Conservation (phyloP, 2,797 vertebrate species). For the Gymnothorax javanicus region DNA sequence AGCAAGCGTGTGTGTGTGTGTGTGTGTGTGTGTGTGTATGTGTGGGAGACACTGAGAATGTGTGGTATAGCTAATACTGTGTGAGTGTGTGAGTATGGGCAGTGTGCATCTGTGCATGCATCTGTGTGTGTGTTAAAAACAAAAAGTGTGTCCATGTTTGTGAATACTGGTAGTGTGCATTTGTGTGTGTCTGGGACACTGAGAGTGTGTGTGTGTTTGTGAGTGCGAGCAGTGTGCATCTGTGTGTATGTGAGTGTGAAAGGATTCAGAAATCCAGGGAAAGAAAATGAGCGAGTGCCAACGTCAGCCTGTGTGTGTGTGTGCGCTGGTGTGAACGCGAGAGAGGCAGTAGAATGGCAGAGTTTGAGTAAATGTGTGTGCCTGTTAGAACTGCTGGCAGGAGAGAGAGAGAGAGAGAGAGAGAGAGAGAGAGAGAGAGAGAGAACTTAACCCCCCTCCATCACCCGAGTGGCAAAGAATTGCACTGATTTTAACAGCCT, state of each 20-base stretch:
- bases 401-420: neutral
- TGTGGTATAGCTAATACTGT: no score
- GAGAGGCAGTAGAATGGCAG: neutral
- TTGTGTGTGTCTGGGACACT: neutral
- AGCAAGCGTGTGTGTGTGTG: neutral
- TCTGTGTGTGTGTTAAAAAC: neutral
- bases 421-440: neutral
- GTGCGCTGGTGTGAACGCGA: neutral
- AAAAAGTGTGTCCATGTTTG: no score
- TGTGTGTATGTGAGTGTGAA: neutral
- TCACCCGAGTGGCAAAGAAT: slow-evolving; percentile 1
- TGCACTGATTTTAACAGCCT: neutral
- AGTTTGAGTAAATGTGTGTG: neutral
- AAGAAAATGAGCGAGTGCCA: neutral
- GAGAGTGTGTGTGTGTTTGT: no score
- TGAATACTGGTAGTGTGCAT: no score
- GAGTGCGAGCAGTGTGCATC: neutral
- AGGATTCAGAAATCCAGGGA: neutral
- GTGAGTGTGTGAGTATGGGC: neutral
- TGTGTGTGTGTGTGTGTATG: neutral
- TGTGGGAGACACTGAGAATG: neutral
- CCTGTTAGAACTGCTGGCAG: neutral
- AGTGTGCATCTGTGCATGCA: neutral
- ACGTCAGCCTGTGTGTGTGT: neutral
- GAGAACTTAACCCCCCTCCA: neutral